These are phyloP conservation scores for Tetragnatha montana DNA, from an alignment of 2,888 invertebrate species.

Conservation along the genomic window DNA sequence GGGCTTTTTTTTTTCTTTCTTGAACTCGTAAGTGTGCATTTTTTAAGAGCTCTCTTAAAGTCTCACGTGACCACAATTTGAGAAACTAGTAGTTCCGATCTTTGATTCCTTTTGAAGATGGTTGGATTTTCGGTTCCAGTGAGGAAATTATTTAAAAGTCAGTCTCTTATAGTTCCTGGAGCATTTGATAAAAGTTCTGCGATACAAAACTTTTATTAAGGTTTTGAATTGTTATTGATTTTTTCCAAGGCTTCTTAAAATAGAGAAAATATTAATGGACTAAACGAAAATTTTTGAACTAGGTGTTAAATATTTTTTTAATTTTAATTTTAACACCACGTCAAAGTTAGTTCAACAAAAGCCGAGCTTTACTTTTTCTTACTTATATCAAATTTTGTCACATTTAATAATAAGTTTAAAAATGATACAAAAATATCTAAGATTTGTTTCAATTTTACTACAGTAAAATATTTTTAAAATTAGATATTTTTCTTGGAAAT, in stretches of 20 bases:
- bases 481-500: too few relatives aligned
- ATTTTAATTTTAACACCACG: too few relatives aligned
- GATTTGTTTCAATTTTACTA: too few relatives aligned
- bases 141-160: neutral
- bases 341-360: too few relatives aligned
- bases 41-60: constrained; percentile 9
- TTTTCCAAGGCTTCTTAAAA: neutral
- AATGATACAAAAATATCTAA: too few relatives aligned
- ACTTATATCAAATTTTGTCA: too few relatives aligned
- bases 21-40: neutral
- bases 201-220: neutral
- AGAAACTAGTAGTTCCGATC: constrained; percentile 11
- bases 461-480: too few relatives aligned
- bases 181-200: neutral
- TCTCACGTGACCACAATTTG: constrained; percentile 23
- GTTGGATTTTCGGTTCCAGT: neutral
- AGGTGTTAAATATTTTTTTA: too few relatives aligned
- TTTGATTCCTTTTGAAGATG: neutral
- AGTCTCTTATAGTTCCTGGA: neutral
- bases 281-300: too few relatives aligned
- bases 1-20: constrained; percentile 22
- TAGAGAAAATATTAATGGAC: too few relatives aligned
- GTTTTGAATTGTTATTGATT: neutral
- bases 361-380: too few relatives aligned
- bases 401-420: too few relatives aligned